Percentiles rank a stretch among this genome's conserved stretches.
Evolutionary conservation across 2,797 vertebrate species (phyloP).

Genomic region (Peromyscus nudipes): DNA sequence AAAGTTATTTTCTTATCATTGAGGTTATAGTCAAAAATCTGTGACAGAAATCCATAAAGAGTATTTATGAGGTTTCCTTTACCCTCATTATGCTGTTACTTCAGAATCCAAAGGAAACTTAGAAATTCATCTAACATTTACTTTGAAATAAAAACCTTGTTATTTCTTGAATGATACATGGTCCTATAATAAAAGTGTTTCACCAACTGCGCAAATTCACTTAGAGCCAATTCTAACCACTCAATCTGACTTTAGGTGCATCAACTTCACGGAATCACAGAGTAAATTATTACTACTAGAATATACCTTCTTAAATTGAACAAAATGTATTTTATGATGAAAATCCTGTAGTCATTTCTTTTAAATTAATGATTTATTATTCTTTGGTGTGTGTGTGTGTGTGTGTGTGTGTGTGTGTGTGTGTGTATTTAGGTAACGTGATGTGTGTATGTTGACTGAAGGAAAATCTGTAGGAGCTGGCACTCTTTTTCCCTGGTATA

Average conservation of each 20-base stretch:
- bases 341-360: neutral
- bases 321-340: constrained; percentile 22
- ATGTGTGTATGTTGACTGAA: neutral
- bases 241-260: neutral
- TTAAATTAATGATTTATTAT: neutral
- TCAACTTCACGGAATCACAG: neutral
- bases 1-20: neutral
- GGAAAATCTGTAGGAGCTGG: neutral
- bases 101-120: neutral
- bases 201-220: neutral
- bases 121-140: neutral
- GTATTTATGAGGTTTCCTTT: neutral
- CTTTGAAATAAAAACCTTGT: neutral
- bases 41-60: neutral
- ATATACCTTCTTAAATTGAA: neutral
- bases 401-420: neutral
- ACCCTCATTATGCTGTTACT: neutral
- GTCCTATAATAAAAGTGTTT: neutral
- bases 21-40: neutral
- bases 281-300: neutral
- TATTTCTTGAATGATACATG: neutral
- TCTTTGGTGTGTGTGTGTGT: neutral
- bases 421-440: neutral
- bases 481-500: neutral
- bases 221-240: neutral